Base-by-base conservation (phyloP, 1,140 invertebrate genomes). In the Pseudomyrmex pallidus region DNA sequence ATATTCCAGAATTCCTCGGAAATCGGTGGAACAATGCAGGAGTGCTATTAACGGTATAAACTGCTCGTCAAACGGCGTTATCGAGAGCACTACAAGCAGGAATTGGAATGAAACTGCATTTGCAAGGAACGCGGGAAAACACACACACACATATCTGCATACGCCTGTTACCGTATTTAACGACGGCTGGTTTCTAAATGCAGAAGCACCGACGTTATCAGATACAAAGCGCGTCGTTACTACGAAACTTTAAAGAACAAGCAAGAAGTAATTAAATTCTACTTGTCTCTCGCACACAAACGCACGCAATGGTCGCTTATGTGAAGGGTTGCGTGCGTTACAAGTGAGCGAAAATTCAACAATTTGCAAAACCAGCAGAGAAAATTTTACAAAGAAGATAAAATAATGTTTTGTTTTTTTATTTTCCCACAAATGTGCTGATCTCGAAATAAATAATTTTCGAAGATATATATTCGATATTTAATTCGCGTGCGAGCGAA, bases 1-100 rank as follows among this genome's bases (percentile, higher is more conserved):
- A 17, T 87, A 82, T 86, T 70, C 72, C 54, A 72, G 61, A 86
- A 86, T 86, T 86, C 74, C 85, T 66, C 74, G 78, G 72, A 83
- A 35, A 77, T 83, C 85, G 84, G 57, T n/a, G 57, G 63, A 72
- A 80, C 85, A 70, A 61, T 77, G 85, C 15, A 25, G 54, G 54
- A 66, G 67, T 25, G 63, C 56, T 67, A 85, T 87, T 85, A 87
- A 85, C 85, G 61, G 84, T 84, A 74, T 87, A 85, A 87, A 85
- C 85, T 72, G 84, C 84, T 82, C 77, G 85, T 85, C 76, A 80
- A 80, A 80, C 2, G 76, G 66, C 66, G 20, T 80, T 61, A 80
- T 80, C 56, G 66, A 72, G 76, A 35, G 54, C 46, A 59, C 76
- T 80, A 59, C 66, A 70, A 46, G 44, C 64, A 50, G 76, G 44